Base-by-base conservation (phyloP, 2,797 vertebrate genomes). In the Sebastes goodei region DNA sequence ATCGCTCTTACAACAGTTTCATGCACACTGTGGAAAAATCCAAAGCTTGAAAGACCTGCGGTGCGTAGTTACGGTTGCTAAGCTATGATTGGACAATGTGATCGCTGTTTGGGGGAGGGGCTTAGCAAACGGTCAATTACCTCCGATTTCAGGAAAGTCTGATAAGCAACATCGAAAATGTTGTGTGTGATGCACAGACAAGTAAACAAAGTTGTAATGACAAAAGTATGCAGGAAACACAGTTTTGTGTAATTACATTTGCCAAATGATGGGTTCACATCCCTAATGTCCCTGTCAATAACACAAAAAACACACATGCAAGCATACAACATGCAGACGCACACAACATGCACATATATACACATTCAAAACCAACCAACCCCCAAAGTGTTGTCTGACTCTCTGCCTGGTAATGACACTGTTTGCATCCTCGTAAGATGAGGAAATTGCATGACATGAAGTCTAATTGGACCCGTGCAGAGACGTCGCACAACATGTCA, bases 381-480 rank as follows among this genome's bases (percentile, higher is more conserved):
- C 25, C 12, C 38, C 9, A 33, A 71, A 52, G 7, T 23, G 23
- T 38, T 56, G 71, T 75, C 29, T 33, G 1, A 15, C 49, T 74
- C 21, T 59, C 30, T 46, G 70, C 66, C 62, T 29, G 21, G 17
- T 80, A 66, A 80, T 76, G 25, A 73, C 74, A 46, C 27, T 55
- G 68, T 78, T 60, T 10, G 49, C 23, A 20, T 74, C 52, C 29
- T 56, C 23, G n/a, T 20, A 17, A 61, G 15, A 69, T 53, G 59
- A 85, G 66, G 53, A 65, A 69, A 71, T 57, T 29, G 14, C 77
- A 76, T 29, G 57, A 46, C 59, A 73, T 65, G 4, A 20, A 61
- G 33, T 30, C 27, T 86, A 71, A 76, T 63, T 74, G 64, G 71
- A 61, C 52, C 68, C 56, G 25, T 59, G 38, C 32, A 75, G 29